Conservation (phyloP, 2,888 invertebrate genomes). For the Ectemnius cavifrons region DNA sequence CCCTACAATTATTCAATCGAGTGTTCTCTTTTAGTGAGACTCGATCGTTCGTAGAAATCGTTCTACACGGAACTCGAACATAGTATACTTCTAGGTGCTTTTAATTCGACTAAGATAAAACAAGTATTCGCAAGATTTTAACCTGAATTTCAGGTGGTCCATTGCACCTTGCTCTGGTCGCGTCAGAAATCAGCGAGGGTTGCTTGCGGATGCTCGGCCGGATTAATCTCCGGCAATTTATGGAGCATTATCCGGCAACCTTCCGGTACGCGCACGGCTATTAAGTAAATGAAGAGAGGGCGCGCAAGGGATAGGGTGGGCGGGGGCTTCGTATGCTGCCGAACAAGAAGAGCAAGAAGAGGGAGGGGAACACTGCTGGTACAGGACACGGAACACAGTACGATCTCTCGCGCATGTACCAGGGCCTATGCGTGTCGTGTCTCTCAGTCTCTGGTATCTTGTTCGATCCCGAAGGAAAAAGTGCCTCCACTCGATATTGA, state of each 20-base stretch:
- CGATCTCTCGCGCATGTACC: background rate
- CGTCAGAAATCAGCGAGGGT: no score
- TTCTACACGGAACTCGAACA: background rate
- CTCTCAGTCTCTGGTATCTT: constrained; percentile 29
- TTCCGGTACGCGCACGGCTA: constrained; percentile 57
- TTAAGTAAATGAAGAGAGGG: constrained; percentile 50
- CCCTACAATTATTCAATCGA: background rate
- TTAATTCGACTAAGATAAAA: no score
- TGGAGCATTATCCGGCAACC: constrained; percentile 59
- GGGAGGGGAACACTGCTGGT: background rate
- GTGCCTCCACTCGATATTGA: no score
- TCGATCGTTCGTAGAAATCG: background rate
- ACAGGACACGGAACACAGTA: constrained; percentile 14
- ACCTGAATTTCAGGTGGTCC: no score
- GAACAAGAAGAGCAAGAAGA: constrained; percentile 23
- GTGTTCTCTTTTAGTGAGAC: background rate
- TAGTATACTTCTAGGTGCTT: no score
- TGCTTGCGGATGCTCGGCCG: constrained; percentile 17
- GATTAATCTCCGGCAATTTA: constrained; percentile 66
- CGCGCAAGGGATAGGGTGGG: constrained; percentile 18
- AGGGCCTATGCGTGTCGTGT: constrained; percentile 1
- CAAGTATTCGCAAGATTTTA: no score
- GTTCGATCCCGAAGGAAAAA: constrained; percentile 29
- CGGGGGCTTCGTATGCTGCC: background rate
- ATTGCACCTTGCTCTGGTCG: no score